Base-by-base conservation (phyloP, 2,113 vertebrate species). In the Smithornis capensis region DNA sequence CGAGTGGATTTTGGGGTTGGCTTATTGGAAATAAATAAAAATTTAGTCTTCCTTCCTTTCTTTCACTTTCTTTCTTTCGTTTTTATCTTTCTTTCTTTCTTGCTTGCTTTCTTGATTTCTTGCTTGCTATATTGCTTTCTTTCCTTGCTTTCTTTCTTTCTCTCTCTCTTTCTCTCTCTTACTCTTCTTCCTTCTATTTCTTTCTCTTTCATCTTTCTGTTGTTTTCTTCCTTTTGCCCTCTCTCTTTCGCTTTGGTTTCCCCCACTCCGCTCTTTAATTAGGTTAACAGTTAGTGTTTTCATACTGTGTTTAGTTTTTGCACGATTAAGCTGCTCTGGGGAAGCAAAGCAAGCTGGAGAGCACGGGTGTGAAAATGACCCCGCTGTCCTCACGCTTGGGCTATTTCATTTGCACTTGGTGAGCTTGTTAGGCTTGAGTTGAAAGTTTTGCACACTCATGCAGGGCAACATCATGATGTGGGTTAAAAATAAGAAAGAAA, bases 271-370 rank as follows among this genome's bases (percentile, higher is more conserved):
- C 38, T 3, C 53, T 50, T 67, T 76, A 76, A 80, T 86, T 69
- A 77, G 57, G 85, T 65, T 88, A 94, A 45, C 88, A 85, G 71
- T 83, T 92, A 68, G 86, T 74, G 67, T 86, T 94, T 96, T 93
- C 75, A 45, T 57, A 73, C 12, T 1, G 49, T 65, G 85, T 92
- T 95, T 92, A 80, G 75, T 80, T 94, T 95, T 95, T 95, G 80
- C 92, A 90, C 92, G 35, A 65, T 90, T 91, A 52, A 89, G 63
- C 79, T 92, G 73, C 52, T 96, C 50, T 56, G 68, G 50, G 56
- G 84, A 91, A 94, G 89, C 78, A 75, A 73, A 87, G 70, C 89
- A 70, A 88, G 28, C 83, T 76, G 57, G 59, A 56, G 63, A 65
- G 78, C 67, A 76, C 31, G 87, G 78, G 70, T 95, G 89, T 92